phyloP scores from a whole-genome alignment of 2,888 invertebrate genomes.

The Leuctra nigra region DNA sequence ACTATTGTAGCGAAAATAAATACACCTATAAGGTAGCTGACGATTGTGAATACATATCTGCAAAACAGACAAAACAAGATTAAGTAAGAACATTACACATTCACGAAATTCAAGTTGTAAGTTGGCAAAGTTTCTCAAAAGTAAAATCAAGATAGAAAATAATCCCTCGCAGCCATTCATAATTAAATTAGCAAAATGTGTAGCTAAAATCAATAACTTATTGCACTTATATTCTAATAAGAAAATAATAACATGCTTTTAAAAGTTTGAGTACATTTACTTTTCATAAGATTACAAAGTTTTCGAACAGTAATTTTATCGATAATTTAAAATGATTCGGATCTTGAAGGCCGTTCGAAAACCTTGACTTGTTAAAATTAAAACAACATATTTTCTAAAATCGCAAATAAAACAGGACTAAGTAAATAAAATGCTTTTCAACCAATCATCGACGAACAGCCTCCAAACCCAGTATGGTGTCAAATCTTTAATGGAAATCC shows the following conservation, averaged over 20 bases:
- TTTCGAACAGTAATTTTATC: conserved; percentile 50
- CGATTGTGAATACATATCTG: conserved; percentile 95
- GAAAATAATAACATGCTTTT: too few species aligned
- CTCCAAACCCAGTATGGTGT: conserved; percentile 27
- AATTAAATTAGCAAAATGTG: too few species aligned
- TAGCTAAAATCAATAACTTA: too few species aligned
- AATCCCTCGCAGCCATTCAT: too few species aligned
- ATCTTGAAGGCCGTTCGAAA: conserved; percentile 59
- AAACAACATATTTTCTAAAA: conserved; percentile 37
- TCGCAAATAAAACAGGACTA: conserved; percentile 39
- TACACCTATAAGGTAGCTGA: conserved; percentile 94
- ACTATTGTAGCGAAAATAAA: conserved; percentile 98
- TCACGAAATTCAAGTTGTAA: too few species aligned
- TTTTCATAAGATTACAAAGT: conserved; percentile 49
- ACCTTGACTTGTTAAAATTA: conserved; percentile 40
- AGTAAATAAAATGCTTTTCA: conserved; percentile 35
- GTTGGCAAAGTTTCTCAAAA: too few species aligned
- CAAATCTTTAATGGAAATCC: background rate
- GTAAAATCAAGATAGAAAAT: too few species aligned
- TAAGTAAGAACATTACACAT: too few species aligned
- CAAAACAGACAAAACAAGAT: too few species aligned
- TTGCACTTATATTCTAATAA: too few species aligned
- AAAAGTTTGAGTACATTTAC: too few species aligned
- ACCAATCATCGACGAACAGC: conserved; percentile 30
- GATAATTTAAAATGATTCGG: conserved; percentile 42